Percentiles rank a stretch among this genome's conserved stretches.
phyloP scores from a whole-genome alignment of 2,888 invertebrate genomes.

The Platerodrilus igneus region DNA sequence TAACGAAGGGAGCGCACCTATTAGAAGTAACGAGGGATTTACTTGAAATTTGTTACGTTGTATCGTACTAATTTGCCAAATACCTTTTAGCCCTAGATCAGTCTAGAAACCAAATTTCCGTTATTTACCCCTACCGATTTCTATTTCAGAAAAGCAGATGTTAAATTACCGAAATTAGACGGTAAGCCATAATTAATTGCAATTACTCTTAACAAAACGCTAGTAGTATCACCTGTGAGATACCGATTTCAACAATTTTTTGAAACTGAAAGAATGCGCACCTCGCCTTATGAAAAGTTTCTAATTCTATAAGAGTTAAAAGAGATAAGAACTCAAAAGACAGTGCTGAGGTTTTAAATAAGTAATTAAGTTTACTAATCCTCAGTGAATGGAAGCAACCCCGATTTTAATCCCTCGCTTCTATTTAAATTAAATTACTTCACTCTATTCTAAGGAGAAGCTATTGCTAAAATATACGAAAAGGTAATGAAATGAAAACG shows the following conservation, averaged over 20 bases:
- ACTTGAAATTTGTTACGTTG: constrained; percentile 25
- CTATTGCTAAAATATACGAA: constrained; percentile 20
- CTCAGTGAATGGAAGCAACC: constrained; percentile 26
- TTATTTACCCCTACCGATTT: constrained; percentile 23
- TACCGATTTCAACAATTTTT: too few species aligned
- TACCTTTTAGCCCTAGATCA: constrained; percentile 23
- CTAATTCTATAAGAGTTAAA: constrained; percentile 17
- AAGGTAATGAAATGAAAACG: constrained; percentile 18
- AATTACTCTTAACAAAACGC: constrained; percentile 1
- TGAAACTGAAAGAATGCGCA: too few species aligned
- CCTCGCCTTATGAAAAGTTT: too few species aligned
- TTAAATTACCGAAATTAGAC: constrained; percentile 26
- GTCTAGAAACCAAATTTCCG: constrained; percentile 28
- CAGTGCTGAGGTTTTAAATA: constrained; percentile 27
- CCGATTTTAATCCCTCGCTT: constrained; percentile 27
- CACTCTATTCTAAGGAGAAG: constrained; percentile 17
- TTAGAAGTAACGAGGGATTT: constrained; percentile 25
- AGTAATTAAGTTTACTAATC: constrained; percentile 30
- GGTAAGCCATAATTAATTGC: constrained; percentile 6
- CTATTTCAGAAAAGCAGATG: constrained; percentile 27
- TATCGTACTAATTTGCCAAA: constrained; percentile 28
- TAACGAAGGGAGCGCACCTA: constrained; percentile 19
- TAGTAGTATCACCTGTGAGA: too few species aligned
- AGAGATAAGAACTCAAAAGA: constrained; percentile 17
- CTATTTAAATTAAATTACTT: constrained; percentile 29